Evolutionary conservation across 2,797 vertebrate genomes (phyloP).

Genomic region (Sebastes trivittatus): DNA sequence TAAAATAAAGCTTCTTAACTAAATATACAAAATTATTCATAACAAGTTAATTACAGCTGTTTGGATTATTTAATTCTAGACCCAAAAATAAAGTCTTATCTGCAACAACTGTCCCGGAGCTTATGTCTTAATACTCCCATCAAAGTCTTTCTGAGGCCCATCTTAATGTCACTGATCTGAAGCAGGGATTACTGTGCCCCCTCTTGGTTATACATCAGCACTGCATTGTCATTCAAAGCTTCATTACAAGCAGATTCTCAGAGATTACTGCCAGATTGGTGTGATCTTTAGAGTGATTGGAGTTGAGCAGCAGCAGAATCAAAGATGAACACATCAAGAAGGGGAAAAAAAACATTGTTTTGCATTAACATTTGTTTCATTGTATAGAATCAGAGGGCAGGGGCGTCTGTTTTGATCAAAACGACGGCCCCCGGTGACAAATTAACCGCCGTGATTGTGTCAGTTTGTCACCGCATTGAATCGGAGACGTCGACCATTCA

Average conservation of each 20-base stretch:
- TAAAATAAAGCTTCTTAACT: not conserved
- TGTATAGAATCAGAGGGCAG: slow-evolving; percentile 2
- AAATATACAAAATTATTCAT: not conserved
- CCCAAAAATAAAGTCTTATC: not conserved
- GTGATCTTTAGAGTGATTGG: slow-evolving; percentile 38
- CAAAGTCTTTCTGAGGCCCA: not conserved
- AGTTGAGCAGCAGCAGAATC: not conserved
- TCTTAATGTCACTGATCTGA: slow-evolving; percentile 3
- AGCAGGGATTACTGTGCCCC: slow-evolving; percentile 71
- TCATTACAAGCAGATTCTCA: slow-evolving; percentile 19
- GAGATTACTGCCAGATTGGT: not conserved
- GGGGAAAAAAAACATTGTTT: not conserved
- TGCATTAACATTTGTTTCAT: slow-evolving; percentile 23
- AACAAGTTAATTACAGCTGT: not conserved
- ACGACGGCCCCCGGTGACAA: slow-evolving; percentile 42
- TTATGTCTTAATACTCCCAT: not conserved
- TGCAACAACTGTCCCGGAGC: not conserved
- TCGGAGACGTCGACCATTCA: slow-evolving; percentile 43
- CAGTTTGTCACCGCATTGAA: slow-evolving; percentile 52
- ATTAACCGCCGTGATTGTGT: slow-evolving; percentile 57
- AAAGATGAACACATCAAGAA: not conserved
- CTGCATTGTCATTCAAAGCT: slow-evolving; percentile 35
- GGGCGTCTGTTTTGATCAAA: slow-evolving; percentile 35
- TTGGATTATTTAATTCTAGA: not conserved
- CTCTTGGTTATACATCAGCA: slow-evolving; percentile 57